Percentiles rank a stretch among this genome's conserved stretches.
phyloP scores from a whole-genome alignment of 2,888 invertebrate genomes.

The Campoplex capitator region DNA sequence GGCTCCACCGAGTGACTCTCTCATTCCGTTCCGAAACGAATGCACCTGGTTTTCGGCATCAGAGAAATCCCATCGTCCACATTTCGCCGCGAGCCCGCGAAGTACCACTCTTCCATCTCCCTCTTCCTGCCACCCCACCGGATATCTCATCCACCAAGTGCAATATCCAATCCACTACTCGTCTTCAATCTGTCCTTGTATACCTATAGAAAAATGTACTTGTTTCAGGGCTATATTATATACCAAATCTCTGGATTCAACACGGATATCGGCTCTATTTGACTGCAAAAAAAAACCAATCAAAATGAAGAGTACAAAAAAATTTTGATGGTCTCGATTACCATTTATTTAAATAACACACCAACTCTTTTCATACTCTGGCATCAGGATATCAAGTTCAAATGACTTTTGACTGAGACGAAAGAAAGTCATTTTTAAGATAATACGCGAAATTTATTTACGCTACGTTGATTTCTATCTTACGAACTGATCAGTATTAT shows the following conservation, averaged over 20 bases:
- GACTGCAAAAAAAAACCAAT: not conserved
- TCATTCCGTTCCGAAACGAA: conserved; percentile 59
- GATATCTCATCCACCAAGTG: conserved; percentile 1
- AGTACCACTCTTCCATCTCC: conserved; percentile 1
- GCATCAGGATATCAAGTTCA: not conserved
- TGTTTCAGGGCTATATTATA: not conserved
- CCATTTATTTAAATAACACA: not conserved
- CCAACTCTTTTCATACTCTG: not conserved
- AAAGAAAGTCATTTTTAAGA: too few species aligned
- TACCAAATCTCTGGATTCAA: not conserved
- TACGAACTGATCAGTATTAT: too few species aligned
- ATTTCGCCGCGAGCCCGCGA: conserved; percentile 15
- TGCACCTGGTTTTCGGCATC: conserved; percentile 56
- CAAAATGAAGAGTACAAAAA: conserved; percentile 1
- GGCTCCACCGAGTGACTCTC: conserved; percentile 19
- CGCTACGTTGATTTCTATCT: too few species aligned
- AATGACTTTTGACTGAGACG: not conserved
- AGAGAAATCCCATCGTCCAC: not conserved
- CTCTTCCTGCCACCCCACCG: not conserved
- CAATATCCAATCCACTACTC: conserved; percentile 23
- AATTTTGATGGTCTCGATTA: not conserved
- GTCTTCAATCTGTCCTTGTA: not conserved
- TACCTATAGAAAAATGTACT: not conserved
- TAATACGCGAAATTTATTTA: too few species aligned
- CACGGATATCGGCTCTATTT: not conserved